phyloP scores from a whole-genome alignment of 53 echinoderm and acorn worm genomes.

The Paracentrotus lividus region DNA sequence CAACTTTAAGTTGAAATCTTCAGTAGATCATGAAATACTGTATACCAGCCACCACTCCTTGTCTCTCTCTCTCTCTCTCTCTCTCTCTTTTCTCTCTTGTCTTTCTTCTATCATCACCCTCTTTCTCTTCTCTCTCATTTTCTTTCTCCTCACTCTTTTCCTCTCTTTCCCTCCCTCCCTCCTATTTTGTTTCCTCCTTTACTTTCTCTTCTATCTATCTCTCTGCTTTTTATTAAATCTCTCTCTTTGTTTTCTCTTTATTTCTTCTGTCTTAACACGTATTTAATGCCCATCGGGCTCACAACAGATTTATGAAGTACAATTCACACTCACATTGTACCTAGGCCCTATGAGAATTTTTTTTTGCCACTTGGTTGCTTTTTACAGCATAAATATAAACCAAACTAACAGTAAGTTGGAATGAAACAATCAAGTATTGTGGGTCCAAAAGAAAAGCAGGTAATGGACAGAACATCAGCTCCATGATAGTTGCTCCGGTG shows the following conservation, averaged over 20 bases:
- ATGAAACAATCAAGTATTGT: neutral
- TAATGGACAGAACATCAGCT: neutral
- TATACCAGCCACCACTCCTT: neutral
- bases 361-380: neutral
- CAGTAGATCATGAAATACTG: neutral
- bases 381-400: neutral
- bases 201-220: neutral
- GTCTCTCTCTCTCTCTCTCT: neutral
- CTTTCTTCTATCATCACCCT: neutral
- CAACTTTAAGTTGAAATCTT: conserved; percentile 4
- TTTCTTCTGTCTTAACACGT: neutral
- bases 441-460: neutral
- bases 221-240: neutral
- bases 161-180: neutral
- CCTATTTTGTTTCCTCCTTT: neutral
- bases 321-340: neutral
- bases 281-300: neutral
- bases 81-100: neutral
- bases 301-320: too few relatives aligned
- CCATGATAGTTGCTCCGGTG: too few relatives aligned
- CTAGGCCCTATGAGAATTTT: neutral
- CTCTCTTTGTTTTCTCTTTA: neutral
- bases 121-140: neutral
- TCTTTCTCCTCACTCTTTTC: neutral
- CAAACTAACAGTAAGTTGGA: neutral